Evolutionary conservation across 1,140 invertebrate species (phyloP), one percentile per base, ranked within the genome.

Genomic region (Marisa cornuarietis): DNA sequence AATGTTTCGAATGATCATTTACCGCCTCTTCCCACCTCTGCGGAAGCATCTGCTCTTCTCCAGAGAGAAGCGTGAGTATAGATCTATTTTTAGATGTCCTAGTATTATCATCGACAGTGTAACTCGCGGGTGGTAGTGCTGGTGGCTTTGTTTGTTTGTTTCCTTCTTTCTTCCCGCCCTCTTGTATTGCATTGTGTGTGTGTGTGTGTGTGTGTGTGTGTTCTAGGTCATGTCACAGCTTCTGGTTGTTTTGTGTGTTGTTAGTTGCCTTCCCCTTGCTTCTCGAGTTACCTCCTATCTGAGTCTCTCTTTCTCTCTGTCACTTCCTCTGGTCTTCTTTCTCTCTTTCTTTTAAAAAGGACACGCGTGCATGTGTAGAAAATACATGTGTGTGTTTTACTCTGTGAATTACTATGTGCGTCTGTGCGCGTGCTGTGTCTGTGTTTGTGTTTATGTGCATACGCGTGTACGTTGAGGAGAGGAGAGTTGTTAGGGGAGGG

Each of bases 1-100:
- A 76, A 87, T 87, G 86, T 87, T 87, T 85, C 86, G 86, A 54
- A 87, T 87, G 86, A 87, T 87, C 42, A 82, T 87, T 26, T 87
- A 87, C 77, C 84, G 85, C 71, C 84, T 87, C 71, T 87, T 87
- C 81, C 86, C 85, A 42, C 86, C 84, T 63, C 77, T 87, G 69
- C 78, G 86, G 78, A 87, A 87, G 79, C 86, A 87, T 66, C 79
- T 86, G 79, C 82, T 87, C 49, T 86, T 87, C 68, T 84, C 83
- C 42, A 82, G 83, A 82, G 86, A 87, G 78, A 87, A 87, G 74
- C 77, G 86, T 87, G 83, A 87, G 86, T 86, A 62, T 6, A 20
- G 52, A 14, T 49, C 20, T 54, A 18, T 51, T 51, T 80, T 11
- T 74, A 51, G 63, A 68, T 54, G 63, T 42, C 42, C 24, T 9